A percentile compares a stretch with the other conserved stretches of the same genome.
Evolutionary conservation across 2,113 vertebrate genomes (phyloP).

Genomic region (Coryphaenoides rupestris): DNA sequence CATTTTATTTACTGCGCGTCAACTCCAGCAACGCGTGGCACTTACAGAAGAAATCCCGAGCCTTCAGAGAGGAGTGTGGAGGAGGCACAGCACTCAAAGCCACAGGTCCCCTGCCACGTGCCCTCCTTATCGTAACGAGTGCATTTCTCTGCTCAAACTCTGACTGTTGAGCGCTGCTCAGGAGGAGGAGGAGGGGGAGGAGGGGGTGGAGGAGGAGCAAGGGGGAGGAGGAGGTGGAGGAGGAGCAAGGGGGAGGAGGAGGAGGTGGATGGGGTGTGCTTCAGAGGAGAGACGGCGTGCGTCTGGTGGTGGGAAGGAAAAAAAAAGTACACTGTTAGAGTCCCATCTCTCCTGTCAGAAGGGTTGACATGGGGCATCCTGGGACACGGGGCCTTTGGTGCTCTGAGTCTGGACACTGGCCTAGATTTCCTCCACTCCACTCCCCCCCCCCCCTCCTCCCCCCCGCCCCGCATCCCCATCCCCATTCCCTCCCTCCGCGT

Average conservation of each 20-base stretch:
- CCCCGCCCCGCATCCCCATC: background rate
- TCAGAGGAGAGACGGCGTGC: slow-evolving; percentile 64
- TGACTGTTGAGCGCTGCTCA: slow-evolving; percentile 60
- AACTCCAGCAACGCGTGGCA: slow-evolving; percentile 49
- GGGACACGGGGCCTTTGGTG: slow-evolving; percentile 68
- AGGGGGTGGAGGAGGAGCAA: slow-evolving; percentile 13
- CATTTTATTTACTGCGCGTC: slow-evolving; percentile 58
- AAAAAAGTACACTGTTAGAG: slow-evolving; percentile 60
- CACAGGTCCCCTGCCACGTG: slow-evolving; percentile 73
- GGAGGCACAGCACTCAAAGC: slow-evolving; percentile 66
- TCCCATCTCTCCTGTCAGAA: slow-evolving; percentile 76
- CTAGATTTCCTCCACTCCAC: slow-evolving; percentile 60
- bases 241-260: background rate
- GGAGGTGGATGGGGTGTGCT: slow-evolving; percentile 49
- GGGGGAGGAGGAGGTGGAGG: too few species aligned
- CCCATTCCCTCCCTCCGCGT: background rate
- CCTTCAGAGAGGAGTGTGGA: slow-evolving; percentile 53
- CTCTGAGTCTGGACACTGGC: slow-evolving; percentile 74
- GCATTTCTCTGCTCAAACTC: slow-evolving; percentile 74
- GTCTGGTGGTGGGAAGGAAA: slow-evolving; percentile 61
- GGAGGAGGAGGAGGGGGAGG: slow-evolving; percentile 26
- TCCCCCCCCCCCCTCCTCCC: slow-evolving; percentile 6
- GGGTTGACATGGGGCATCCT: slow-evolving; percentile 67
- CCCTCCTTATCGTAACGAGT: slow-evolving; percentile 77
- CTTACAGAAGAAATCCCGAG: slow-evolving; percentile 57